phyloP scores from a whole-genome alignment of 2,888 invertebrate species.

The Phania funesta region DNA sequence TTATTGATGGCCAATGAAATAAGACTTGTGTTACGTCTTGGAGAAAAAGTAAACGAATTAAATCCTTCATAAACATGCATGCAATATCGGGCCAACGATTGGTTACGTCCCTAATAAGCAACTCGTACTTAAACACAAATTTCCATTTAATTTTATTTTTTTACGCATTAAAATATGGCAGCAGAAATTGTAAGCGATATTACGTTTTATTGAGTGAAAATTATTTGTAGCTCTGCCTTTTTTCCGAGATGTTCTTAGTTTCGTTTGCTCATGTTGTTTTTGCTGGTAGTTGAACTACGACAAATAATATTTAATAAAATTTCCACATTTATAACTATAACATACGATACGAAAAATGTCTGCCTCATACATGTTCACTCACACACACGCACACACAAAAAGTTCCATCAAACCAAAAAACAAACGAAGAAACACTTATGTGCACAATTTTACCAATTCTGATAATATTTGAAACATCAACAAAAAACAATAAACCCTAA shows the following conservation, averaged over 20 bases:
- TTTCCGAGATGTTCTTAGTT: constrained; percentile 12
- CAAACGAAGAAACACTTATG: constrained; percentile 20
- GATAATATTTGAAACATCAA: constrained; percentile 42
- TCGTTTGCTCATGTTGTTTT: constrained; percentile 19
- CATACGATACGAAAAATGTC: constrained; percentile 37
- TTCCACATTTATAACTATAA: constrained; percentile 58
- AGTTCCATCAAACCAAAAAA: neutral
- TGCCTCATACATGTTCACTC: constrained; percentile 27
- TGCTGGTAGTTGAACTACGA: constrained; percentile 16
- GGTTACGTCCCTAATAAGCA: neutral
- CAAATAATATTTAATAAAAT: constrained; percentile 60
- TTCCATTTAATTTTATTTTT: neutral
- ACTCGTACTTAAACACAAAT: neutral
- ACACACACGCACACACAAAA: neutral
- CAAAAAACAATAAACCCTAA: constrained; percentile 36
- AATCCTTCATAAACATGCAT: too few relatives aligned
- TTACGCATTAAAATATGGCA: too few relatives aligned
- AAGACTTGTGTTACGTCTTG: too few relatives aligned
- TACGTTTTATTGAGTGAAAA: constrained; percentile 52
- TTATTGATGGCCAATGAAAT: too few relatives aligned
- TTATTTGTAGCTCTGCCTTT: constrained; percentile 42
- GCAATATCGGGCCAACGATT: neutral
- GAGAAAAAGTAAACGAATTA: too few relatives aligned
- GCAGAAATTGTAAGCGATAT: constrained; percentile 49
- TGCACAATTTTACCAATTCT: constrained; percentile 36